Conservation (phyloP, 2,113 vertebrate species). For the Callionymus lyra region DNA sequence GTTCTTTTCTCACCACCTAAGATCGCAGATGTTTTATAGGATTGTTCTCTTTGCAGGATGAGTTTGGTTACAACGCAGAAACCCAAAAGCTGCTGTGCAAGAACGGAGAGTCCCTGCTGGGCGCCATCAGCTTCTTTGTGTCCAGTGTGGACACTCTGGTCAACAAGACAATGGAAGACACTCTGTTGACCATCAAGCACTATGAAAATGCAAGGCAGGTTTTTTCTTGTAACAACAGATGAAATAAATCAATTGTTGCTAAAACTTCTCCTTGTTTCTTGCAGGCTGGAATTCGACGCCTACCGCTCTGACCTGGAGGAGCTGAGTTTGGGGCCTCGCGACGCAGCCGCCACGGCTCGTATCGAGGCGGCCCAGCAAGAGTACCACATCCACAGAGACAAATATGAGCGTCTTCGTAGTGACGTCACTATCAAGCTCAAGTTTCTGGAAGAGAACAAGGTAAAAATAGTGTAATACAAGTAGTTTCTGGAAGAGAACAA, state of each 20-base stretch:
- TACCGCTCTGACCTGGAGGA: slow-evolving; percentile 96
- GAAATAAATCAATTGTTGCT: background rate
- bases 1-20: too few species aligned
- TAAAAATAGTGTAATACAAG: slow-evolving; percentile 33
- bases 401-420: slow-evolving; percentile 87
- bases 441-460: slow-evolving; percentile 98
- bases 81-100: slow-evolving; percentile 92
- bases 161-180: slow-evolving; percentile 98
- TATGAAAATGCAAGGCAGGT: slow-evolving; percentile 88
- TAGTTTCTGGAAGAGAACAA: too few species aligned
- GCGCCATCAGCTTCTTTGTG: slow-evolving; percentile 93
- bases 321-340: slow-evolving; percentile 84
- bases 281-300: slow-evolving; percentile 91
- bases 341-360: slow-evolving; percentile 76
- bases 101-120: slow-evolving; percentile 89
- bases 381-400: slow-evolving; percentile 87
- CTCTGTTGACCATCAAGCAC: slow-evolving; percentile 86
- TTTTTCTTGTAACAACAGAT: too few species aligned
- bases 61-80: slow-evolving; percentile 96
- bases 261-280: background rate
- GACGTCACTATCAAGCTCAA: slow-evolving; percentile 95
- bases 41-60: slow-evolving; percentile 71
- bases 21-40: background rate
- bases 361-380: slow-evolving; percentile 84
- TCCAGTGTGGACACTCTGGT: slow-evolving; percentile 93